Evolutionary conservation across 23 tunicate species (phyloP).

Genomic region (Phallusia fumigata): DNA sequence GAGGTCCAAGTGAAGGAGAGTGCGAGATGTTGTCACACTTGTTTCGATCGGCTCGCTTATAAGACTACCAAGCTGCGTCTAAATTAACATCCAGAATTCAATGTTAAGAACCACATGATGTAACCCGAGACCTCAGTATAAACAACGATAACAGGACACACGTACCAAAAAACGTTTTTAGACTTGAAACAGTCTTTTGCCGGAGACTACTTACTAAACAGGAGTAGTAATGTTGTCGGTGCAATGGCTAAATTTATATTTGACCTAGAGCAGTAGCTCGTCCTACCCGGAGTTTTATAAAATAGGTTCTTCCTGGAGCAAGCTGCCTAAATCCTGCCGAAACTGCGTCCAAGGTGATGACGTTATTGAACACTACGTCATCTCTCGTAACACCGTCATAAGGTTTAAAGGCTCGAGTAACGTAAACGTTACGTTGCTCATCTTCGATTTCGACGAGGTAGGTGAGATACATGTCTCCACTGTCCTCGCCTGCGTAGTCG

Average conservation of each 20-base stretch:
- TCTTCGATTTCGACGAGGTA: constrained; percentile 51
- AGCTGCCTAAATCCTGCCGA: constrained; percentile 25
- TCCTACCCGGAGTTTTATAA: constrained; percentile 30
- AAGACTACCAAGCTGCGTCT: constrained; percentile 21
- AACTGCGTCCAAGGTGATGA: neutral
- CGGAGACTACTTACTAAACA: no score
- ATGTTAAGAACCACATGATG: no score
- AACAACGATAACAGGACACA: no score
- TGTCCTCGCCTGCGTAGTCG: constrained; percentile 8
- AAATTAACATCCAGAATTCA: neutral
- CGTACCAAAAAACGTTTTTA: no score
- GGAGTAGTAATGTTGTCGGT: no score
- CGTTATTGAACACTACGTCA: constrained; percentile 16
- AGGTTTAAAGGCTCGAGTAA: constrained; percentile 22
- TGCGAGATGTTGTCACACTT: constrained; percentile 30
- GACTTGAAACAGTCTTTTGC: no score
- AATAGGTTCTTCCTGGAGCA: constrained; percentile 42
- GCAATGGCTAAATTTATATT: no score
- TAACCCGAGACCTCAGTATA: no score
- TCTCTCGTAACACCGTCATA: constrained; percentile 10
- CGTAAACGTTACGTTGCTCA: neutral
- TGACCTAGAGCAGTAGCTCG: no score
- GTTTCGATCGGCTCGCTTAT: constrained; percentile 29
- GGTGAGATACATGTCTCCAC: constrained; percentile 27
- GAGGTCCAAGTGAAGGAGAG: constrained; percentile 33